Evolutionary conservation across 2,113 vertebrate species (phyloP), one percentile per base, ranked within the genome.

Genomic region (Pseudonaja textilis): DNA sequence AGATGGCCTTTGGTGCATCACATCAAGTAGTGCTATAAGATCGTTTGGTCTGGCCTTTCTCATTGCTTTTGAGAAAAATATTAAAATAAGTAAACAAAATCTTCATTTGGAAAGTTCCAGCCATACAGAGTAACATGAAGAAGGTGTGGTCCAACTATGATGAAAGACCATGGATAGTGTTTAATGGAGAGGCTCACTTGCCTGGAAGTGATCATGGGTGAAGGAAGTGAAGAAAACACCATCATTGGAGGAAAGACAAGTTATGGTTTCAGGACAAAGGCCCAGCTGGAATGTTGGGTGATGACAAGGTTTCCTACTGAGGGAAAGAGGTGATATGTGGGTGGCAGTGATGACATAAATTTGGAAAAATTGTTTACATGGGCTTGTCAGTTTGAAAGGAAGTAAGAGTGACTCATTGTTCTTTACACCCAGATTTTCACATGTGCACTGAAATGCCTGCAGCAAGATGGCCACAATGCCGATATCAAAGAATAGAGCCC

Each of bases 331-430:
- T 34, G 87, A 25, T 47, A 14, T 50, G 39, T 85, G 69, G 88
- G 85, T 81, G 64, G 57, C 22, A n/a, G 3, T 23, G 34, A 64
- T 45, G 61, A 42, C 52, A 23, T 20, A 11, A 23, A 1, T 54
- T 88, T 23, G 47, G 56, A 34, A 54, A 88, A 23, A 39, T 85
- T 92, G 64, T 92, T 89, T 92, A 89, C 54, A 16, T n/a, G 54
- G 42, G 34, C 20, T 42, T 92, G 52, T 81, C 3, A 25, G n/a
- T 54, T 47, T 57, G 52, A 85, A 89, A 92, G 64, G 88, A 92
- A 85, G 64, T 23, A 8, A 74, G 54, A 9, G 26, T 59, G 88
- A 85, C 88, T 89, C 91, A 56, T 3, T 54, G n/a, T 61, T 25
- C 18, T 54, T 69, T 74, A 56, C 86, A 81, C 50, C 5, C 47